These are phyloP conservation scores for Acheta domesticus DNA, from an alignment of 2,888 invertebrate species.

Conservation along the genomic window DNA sequence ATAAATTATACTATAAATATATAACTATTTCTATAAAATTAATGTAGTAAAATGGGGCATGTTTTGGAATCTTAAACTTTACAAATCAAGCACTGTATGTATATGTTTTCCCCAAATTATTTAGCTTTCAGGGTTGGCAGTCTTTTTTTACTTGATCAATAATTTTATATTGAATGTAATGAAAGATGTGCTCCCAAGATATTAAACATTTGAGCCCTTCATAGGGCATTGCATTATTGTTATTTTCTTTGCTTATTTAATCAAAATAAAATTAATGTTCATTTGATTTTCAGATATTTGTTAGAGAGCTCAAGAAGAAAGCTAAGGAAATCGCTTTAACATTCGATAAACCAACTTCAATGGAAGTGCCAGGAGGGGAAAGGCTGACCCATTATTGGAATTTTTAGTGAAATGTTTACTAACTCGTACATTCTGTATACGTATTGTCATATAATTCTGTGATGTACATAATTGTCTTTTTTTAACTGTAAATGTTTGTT, in stretches of 20 bases:
- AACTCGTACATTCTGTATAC: conserved; percentile 4
- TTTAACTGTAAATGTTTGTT: neutral
- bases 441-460: conserved; percentile 9
- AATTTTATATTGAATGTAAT: no score
- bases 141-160: no score
- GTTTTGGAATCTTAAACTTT: no score
- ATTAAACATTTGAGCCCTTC: no score
- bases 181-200: no score
- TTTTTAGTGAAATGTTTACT: conserved; percentile 29
- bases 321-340: conserved; percentile 71
- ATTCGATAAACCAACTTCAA: conserved; percentile 67
- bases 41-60: no score
- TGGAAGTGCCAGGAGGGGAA: conserved; percentile 60
- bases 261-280: neutral
- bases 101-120: no score
- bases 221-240: neutral
- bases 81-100: no score
- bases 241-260: conserved; percentile 23
- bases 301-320: conserved; percentile 71
- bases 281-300: conserved; percentile 61
- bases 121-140: no score
- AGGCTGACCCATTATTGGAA: conserved; percentile 65
- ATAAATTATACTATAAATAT: no score
- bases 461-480: neutral
- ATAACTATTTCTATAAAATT: no score